These are phyloP conservation scores for Fistularia tabacaria DNA, from an alignment of 2,797 vertebrate genomes.

Conservation along the genomic window DNA sequence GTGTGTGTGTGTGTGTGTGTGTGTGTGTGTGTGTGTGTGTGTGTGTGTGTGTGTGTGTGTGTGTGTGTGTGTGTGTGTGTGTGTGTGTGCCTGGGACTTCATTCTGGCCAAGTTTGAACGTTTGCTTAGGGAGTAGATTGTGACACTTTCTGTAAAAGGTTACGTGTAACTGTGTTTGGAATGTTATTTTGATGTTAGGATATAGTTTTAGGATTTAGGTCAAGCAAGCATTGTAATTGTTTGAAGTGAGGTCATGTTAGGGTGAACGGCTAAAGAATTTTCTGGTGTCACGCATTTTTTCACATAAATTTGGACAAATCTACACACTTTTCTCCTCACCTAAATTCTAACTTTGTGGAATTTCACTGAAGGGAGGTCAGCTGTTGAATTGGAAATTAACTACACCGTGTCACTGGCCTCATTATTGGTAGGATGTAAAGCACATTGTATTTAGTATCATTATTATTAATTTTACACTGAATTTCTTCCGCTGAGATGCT, in stretches of 20 bases:
- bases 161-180: conserved; percentile 6
- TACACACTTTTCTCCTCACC: too few species aligned
- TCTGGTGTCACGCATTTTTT: background rate
- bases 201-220: conserved; percentile 1
- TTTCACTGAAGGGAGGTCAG: conserved; percentile 15
- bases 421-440: too few species aligned
- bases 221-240: background rate
- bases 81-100: conserved; percentile 25
- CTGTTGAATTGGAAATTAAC: too few species aligned
- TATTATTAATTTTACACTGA: too few species aligned
- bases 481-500: too few species aligned
- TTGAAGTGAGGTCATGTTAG: background rate
- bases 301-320: too few species aligned
- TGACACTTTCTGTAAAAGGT: conserved; percentile 28
- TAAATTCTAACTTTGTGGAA: background rate
- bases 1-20: conserved; percentile 21
- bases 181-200: background rate
- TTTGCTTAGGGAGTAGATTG: conserved; percentile 58
- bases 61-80: conserved; percentile 22
- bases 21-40: conserved; percentile 21
- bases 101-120: conserved; percentile 34
- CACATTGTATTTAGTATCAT: too few species aligned
- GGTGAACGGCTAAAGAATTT: background rate
- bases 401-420: too few species aligned
- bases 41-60: conserved; percentile 27